Evolutionary conservation across 2,797 vertebrate genomes (phyloP).

Genomic region (Hydrophis major): DNA sequence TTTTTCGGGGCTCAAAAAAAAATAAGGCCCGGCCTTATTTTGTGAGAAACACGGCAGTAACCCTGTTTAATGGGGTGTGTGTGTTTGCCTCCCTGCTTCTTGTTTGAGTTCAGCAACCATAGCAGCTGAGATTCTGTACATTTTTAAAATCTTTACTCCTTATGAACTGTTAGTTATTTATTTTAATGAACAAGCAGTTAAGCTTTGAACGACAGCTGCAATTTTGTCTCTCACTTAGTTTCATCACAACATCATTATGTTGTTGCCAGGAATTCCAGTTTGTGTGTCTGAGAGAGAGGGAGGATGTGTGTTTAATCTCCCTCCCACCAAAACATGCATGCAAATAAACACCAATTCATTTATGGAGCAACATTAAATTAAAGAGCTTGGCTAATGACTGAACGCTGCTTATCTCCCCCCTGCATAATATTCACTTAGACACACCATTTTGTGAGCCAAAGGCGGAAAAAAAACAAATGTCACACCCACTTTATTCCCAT

Average conservation of each 20-base stretch:
- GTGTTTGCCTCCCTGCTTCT: no score
- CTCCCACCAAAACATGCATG: conserved; percentile 65
- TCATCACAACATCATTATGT: conserved; percentile 59
- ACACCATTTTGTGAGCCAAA: conserved; percentile 57
- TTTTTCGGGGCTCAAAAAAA: no score
- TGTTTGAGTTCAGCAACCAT: neutral
- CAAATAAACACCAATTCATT: conserved; percentile 66
- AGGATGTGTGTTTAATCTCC: conserved; percentile 29
- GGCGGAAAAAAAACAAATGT: conserved; percentile 47
- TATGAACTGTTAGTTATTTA: conserved; percentile 29
- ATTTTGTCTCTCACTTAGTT: conserved; percentile 23
- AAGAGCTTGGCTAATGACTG: conserved; percentile 64
- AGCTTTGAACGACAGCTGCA: conserved; percentile 51
- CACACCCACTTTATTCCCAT: conserved; percentile 41
- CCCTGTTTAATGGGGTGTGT: neutral
- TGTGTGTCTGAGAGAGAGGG: neutral
- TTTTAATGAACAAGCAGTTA: conserved; percentile 41
- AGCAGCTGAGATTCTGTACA: neutral
- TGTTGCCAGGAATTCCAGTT: conserved; percentile 55
- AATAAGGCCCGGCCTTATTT: no score
- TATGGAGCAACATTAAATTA: conserved; percentile 72
- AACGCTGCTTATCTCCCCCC: conserved; percentile 57
- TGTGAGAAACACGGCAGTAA: neutral
- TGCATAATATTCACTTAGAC: conserved; percentile 64
- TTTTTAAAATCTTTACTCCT: conserved; percentile 11